Conservation (phyloP, 1,140 invertebrate species). For the Tetranychus urticae region DNA sequence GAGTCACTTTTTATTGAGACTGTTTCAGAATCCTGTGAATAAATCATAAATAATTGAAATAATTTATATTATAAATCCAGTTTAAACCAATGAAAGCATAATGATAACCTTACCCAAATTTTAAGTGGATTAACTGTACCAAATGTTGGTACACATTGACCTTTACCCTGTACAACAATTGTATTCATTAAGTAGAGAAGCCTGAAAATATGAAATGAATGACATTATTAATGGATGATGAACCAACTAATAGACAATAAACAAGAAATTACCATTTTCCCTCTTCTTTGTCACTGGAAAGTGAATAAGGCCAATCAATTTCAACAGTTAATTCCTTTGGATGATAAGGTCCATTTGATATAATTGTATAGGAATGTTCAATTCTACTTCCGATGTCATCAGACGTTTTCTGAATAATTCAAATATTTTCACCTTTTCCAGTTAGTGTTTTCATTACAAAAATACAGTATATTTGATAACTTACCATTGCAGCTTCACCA, state of each 20-base stretch:
- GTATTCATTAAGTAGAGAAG: background rate
- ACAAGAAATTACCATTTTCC: constrained; percentile 47
- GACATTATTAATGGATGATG: too few species aligned
- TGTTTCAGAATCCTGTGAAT: background rate
- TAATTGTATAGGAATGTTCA: constrained; percentile 55
- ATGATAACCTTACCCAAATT: constrained; percentile 24
- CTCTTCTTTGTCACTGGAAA: constrained; percentile 42
- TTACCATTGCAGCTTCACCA: constrained; percentile 53
- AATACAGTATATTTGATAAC: too few species aligned
- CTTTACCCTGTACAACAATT: constrained; percentile 10
- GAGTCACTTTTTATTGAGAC: background rate
- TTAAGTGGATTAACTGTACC: constrained; percentile 41
- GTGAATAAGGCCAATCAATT: constrained; percentile 70
- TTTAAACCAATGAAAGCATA: too few species aligned
- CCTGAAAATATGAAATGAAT: background rate
- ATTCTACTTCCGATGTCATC: constrained; percentile 63
- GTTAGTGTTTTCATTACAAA: too few species aligned
- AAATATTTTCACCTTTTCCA: too few species aligned
- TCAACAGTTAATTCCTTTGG: constrained; percentile 47
- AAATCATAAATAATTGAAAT: background rate
- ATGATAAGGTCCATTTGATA: constrained; percentile 63
- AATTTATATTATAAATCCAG: too few species aligned
- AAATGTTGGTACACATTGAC: constrained; percentile 22
- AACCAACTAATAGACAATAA: too few species aligned
- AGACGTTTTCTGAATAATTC: background rate